Base-by-base conservation (phyloP, 2,888 invertebrate species). In the Cloeon dipterum region DNA sequence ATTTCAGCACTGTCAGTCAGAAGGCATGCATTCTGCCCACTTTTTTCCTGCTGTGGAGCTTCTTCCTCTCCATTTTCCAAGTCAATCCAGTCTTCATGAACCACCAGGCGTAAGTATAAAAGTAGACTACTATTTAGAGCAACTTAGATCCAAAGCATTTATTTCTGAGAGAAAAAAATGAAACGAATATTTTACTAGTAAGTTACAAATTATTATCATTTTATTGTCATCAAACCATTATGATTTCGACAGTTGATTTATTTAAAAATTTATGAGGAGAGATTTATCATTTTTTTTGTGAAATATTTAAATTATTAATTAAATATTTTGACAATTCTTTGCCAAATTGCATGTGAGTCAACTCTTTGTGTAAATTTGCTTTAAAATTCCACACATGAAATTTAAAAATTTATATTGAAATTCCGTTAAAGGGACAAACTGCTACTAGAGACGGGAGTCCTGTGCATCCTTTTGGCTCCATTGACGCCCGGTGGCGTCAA, bases 61-160 rank as follows among this genome's bases (percentile, higher is more conserved):
- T 73, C 2, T 81, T 78, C 53, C 70, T 69, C 47, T 78, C 78
- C 0, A 51, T 78, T n/a, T 74, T 69, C 49, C 74, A 76, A 59
- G 66, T 78, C 44, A 77, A 77, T 13, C 74, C 75, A 54, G 66
- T 68, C 34, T 79, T 79, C 53, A 62, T 77, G 48, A 68, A 66
- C 61, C 72, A 70, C 47, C 74, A 75, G 54, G 77, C 74, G 75
- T 73, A 60, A 62, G 65, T 62, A 41, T 41, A 29, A 16, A 14
- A 4, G 17, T 32, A 29, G 19, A 25, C 26, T 17, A 17, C 25
- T 2, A n/a, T 26, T 10, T 18, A 11, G 11, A 5, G 10, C 23
- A 23, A 23, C 23, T 8, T 11, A 23, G 23, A 7, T 23, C 23
- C 8, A 8, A 7, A 23, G 23, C 23, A 8, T 8, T 23, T 23